Evolutionary conservation across 2,113 vertebrate genomes (phyloP).

Genomic region (Suricata suricatta): DNA sequence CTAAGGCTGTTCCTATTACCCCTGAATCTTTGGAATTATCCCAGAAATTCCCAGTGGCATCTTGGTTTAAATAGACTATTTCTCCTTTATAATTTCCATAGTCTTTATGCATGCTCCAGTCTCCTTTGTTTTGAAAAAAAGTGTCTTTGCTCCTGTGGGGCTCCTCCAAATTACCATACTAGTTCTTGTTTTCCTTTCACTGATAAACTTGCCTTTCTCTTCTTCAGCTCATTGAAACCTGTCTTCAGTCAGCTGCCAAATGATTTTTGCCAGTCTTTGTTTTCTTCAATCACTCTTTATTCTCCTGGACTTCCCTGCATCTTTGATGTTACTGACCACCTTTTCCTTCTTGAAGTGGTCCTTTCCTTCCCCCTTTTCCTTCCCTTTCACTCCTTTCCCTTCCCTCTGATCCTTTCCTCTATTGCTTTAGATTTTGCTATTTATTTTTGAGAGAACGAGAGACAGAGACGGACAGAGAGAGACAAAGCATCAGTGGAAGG

Average conservation of each 20-base stretch:
- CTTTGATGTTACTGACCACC: not conserved
- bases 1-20: not conserved
- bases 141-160: not conserved
- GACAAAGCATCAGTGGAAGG: too few relatives aligned
- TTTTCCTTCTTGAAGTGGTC: constrained; percentile 10
- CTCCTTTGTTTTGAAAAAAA: constrained; percentile 35
- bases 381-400: not conserved
- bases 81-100: not conserved
- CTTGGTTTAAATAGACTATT: not conserved
- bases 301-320: not conserved
- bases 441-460: too few relatives aligned
- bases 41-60: not conserved
- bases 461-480: too few relatives aligned
- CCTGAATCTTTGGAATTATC: not conserved
- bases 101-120: not conserved
- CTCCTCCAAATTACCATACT: not conserved
- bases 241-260: not conserved
- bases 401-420: not conserved
- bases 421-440: not conserved
- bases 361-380: not conserved
- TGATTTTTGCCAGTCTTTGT: not conserved
- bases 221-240: not conserved
- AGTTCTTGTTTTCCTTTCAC: constrained; percentile 32
- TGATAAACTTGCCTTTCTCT: not conserved
- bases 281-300: not conserved